Evolutionary conservation across 2,797 vertebrate species (phyloP).

Genomic region (Oophaga sylvatica): DNA sequence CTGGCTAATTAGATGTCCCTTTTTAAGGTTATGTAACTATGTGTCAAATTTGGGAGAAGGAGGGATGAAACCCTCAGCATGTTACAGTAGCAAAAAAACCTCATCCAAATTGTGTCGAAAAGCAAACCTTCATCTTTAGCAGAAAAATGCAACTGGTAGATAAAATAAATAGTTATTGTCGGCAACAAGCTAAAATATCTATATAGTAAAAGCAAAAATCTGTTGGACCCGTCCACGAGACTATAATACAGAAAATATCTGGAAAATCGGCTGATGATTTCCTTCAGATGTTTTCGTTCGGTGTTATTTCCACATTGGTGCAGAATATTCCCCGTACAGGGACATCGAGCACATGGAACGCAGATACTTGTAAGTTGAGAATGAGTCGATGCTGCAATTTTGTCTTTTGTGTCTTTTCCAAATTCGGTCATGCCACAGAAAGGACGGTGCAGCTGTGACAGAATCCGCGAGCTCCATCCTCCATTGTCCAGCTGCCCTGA

Average conservation of each 20-base stretch:
- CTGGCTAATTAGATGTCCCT: too few species aligned
- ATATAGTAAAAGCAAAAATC: background rate
- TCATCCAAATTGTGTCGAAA: too few species aligned
- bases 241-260: too few species aligned
- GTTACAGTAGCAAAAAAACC: too few species aligned
- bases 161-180: too few species aligned
- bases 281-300: background rate
- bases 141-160: too few species aligned
- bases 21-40: too few species aligned
- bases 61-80: too few species aligned
- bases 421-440: slow-evolving; percentile 59
- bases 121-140: too few species aligned
- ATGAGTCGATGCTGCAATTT: slow-evolving; percentile 46
- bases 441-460: slow-evolving; percentile 63
- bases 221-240: too few species aligned
- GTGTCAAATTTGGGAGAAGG: too few species aligned
- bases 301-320: background rate
- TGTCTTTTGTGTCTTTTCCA: slow-evolving; percentile 49
- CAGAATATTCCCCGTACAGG: background rate
- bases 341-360: background rate
- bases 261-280: background rate
- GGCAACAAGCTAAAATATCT: background rate
- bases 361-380: slow-evolving; percentile 52
- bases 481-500: slow-evolving; percentile 70
- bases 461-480: slow-evolving; percentile 62